Percentiles rank a stretch among this genome's conserved stretches.
These are phyloP conservation scores for Sorex araneus DNA, from an alignment of 2,113 vertebrate species.

Conservation along the genomic window DNA sequence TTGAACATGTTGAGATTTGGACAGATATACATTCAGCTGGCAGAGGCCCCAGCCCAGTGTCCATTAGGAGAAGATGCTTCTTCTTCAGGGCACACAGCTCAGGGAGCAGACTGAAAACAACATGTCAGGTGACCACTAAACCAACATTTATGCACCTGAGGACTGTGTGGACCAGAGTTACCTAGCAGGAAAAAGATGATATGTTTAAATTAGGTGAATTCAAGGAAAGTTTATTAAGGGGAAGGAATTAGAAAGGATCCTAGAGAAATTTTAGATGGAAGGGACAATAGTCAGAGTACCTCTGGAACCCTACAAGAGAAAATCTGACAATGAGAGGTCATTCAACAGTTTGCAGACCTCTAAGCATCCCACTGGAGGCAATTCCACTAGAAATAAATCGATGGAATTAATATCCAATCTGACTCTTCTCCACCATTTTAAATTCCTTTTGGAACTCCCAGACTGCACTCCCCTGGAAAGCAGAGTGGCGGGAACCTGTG, in stretches of 20 bases:
- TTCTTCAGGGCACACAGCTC: neutral
- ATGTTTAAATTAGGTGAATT: neutral
- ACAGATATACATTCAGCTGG: neutral
- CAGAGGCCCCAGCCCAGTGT: neutral
- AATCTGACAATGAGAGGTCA: neutral
- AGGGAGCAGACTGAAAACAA: neutral
- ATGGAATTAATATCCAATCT: neutral
- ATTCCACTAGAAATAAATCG: neutral
- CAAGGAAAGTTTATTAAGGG: neutral
- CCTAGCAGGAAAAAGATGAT: neutral
- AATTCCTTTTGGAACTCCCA: too few species aligned
- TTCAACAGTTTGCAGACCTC: neutral
- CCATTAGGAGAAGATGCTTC: neutral
- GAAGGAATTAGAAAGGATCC: neutral
- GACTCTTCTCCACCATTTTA: neutral
- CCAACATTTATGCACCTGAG: neutral
- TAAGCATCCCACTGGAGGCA: neutral
- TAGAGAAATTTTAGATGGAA: neutral
- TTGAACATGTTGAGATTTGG: neutral
- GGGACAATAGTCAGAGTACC: neutral
- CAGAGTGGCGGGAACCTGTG: too few species aligned
- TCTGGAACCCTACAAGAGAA: neutral
- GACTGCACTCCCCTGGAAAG: neutral
- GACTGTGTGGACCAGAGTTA: too few species aligned
- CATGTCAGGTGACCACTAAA: neutral